Evolutionary conservation across 2,888 invertebrate species (phyloP), one percentile per base, ranked within the genome.

Genomic region (Psylliodes chrysocephalus): DNA sequence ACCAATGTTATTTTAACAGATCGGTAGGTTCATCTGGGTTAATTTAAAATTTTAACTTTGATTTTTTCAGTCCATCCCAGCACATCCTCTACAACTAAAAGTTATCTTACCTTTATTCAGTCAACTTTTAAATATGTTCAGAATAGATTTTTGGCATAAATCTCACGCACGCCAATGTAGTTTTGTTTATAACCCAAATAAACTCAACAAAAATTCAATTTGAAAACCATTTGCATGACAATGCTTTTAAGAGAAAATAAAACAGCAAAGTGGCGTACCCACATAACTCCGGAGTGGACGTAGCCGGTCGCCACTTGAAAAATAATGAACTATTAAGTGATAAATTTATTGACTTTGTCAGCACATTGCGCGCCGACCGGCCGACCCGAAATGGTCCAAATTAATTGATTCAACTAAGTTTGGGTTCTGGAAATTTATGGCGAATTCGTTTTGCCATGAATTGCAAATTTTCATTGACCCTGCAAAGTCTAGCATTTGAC

Each of bases 331-430:
- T 71, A 72, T 75, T 70, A 73, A 71, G 68, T 71, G 72, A 61
- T 65, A 73, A 77, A 79, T 78, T 77, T 76, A 78, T 75, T 70
- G 75, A 74, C 75, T 74, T 73, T 73, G 78, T 77, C 75, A 76
- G 76, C 76, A 75, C 71, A 73, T 75, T 73, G 73, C 66, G 73
- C 66, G 53, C 35, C 46, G 42, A 6, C 19, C 25, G 22, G 7
- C 6, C 28, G 68, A 66, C 69, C 71, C 69, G 72, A 71, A 71
- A 72, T 73, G 66, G 74, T 63, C 72, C 72, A 70, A 77, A 78
- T 78, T 79, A 79, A 79, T 79, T 77, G 78, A 75, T 77, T 71
- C 77, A 73, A 75, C 75, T 74, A 75, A 75, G 77, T 78, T 77
- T 73, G 69, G 71, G 73, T 71, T 67, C 71, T 71, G 64, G 71